Conservation (phyloP, 2,888 invertebrate genomes). For the Campopleginae sp. region DNA sequence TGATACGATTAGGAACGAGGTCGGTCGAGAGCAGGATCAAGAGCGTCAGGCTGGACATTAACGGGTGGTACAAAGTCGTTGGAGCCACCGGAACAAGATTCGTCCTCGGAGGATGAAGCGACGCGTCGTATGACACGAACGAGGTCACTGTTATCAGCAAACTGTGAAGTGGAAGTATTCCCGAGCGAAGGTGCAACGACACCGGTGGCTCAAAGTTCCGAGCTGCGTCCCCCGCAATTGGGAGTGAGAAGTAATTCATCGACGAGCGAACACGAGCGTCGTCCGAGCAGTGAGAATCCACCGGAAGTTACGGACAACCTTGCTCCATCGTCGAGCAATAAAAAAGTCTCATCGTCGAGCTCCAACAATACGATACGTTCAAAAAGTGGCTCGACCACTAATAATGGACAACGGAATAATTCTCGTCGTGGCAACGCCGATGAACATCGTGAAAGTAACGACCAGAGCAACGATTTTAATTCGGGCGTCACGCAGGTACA, state of each 20-base stretch:
- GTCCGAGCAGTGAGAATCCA: conserved; percentile 54
- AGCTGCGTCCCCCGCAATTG: conserved; percentile 43
- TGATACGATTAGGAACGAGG: conserved; percentile 73
- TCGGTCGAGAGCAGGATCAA: conserved; percentile 69
- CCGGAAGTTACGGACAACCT: conserved; percentile 36
- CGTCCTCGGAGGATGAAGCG: conserved; percentile 78
- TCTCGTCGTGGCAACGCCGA: conserved; percentile 41
- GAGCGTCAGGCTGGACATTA: conserved; percentile 74
- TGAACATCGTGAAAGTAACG: conserved; percentile 41
- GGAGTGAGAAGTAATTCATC: conserved; percentile 45
- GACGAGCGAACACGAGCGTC: conserved; percentile 62
- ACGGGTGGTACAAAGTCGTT: conserved; percentile 67
- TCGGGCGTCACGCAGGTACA: conserved; percentile 76
- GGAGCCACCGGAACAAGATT: conserved; percentile 74
- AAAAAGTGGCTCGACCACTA: conserved; percentile 34
- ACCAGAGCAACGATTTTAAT: conserved; percentile 56
- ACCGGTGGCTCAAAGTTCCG: conserved; percentile 19
- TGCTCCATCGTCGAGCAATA: conserved; percentile 16
- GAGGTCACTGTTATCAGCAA: conserved; percentile 63
- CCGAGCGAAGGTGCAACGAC: conserved; percentile 48
- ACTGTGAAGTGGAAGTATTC: conserved; percentile 51
- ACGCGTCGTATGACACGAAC: conserved; percentile 63
- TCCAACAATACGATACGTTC: conserved; percentile 48
- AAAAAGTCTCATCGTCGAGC: conserved; percentile 36
- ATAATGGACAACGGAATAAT: conserved; percentile 32